Evolutionary conservation across 2,113 vertebrate genomes (phyloP).

Genomic region (Chrysochloris asiatica): DNA sequence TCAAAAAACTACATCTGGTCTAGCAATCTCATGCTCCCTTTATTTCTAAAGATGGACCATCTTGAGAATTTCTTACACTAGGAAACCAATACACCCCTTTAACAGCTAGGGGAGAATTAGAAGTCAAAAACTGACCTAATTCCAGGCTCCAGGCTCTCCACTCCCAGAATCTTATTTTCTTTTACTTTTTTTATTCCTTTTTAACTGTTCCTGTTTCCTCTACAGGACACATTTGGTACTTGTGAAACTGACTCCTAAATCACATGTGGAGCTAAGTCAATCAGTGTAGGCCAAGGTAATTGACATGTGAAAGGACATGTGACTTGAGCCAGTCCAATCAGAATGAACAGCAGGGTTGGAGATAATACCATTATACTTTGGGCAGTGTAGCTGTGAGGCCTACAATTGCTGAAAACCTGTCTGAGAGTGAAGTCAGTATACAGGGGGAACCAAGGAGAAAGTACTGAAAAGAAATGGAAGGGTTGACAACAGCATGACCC

Average conservation of each 20-base stretch:
- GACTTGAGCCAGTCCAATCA: not conserved
- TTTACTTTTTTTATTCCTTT: not conserved
- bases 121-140: not conserved
- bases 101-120: not conserved
- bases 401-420: too few relatives aligned
- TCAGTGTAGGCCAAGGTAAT: not conserved
- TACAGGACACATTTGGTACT: not conserved
- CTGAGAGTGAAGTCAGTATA: not conserved
- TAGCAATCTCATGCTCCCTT: too few relatives aligned
- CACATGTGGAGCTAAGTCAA: not conserved
- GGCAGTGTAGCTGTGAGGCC: too few relatives aligned
- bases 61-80: too few relatives aligned
- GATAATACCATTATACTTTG: too few relatives aligned
- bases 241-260: not conserved
- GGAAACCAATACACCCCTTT: too few relatives aligned
- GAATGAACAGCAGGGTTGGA: not conserved
- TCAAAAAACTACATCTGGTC: too few relatives aligned
- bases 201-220: too few relatives aligned
- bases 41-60: too few relatives aligned
- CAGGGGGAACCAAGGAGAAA: not conserved
- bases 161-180: not conserved
- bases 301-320: not conserved
- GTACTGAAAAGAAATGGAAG: not conserved
- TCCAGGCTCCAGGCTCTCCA: not conserved
- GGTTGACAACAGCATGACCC: too few relatives aligned